Evolutionary conservation across 1,140 invertebrate species (phyloP), one percentile per base, ranked within the genome.

Genomic region (Catajapyx aquilonaris): DNA sequence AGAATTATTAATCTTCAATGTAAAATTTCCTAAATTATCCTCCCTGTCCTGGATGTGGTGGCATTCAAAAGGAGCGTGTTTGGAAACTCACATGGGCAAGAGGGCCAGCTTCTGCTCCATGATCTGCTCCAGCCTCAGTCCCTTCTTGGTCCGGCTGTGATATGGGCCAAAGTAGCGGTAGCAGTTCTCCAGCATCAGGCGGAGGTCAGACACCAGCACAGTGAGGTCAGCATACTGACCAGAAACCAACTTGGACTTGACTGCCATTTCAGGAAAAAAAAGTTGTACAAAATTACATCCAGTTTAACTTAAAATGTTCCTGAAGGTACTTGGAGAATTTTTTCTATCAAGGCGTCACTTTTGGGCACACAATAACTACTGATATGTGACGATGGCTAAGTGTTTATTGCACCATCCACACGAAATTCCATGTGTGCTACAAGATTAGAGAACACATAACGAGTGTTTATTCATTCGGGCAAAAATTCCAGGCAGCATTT

Each of bases 151-250:
- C 11, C 63, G 48, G 34, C 52, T 51, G 44, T 63, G 57, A 37
- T 54, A 48, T 3, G 54, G 52, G 33, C 64, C 65, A 50, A 61
- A 65, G 48, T 56, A 66, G 9, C 56, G 52, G 40, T 65, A 65
- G 41, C 62, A 65, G 39, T 66, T 66, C 41, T 65, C 61, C 18
- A 67, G 44, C 54, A 66, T 62, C 9, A 59, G 47, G 16, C 61
- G 52, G 22, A 67, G 49, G 43, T 66, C 63, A n/a, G 49, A 50
- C 9, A 66, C 51, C 47, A 64, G 52, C 18, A 63, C 52, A 17
- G 54, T 59, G 13, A 66, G 54, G 11, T 43, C 51, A 1, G 42
- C 42, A 45, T 66, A 67, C 15, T 57, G 42, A 10, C 48, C 46
- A 4, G 44, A 43, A 16, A 54, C 41, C 47, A 65, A 57, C 37